Base-by-base conservation (phyloP, 2,888 invertebrate species). In the Ferdinandea cuprea region DNA sequence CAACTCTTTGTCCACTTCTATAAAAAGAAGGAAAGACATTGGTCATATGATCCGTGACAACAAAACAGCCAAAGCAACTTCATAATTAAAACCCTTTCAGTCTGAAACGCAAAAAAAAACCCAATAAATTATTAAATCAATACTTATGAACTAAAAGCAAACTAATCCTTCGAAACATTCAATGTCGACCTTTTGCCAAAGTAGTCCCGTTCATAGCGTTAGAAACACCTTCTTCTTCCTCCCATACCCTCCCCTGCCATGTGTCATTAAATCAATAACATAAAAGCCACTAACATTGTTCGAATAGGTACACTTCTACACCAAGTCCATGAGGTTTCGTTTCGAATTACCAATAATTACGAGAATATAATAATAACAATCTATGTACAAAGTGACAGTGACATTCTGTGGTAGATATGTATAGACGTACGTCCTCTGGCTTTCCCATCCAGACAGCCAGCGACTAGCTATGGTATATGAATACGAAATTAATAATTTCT, bases 401-500 rank as follows among this genome's bases (percentile, higher is more conserved):
- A 15, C 40, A 15, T 6, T 8, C 15, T 40, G 13, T 15, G 40
- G 13, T 40, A 40, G n/a, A 1, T 40, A 40, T 40, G 40, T 40
- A n/a, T n/a, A n/a, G n/a, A n/a, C n/a, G n/a, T n/a, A n/a, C n/a
- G n/a, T n/a, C n/a, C n/a, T 40, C 40, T 40, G n/a, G 15, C 40
- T 40, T 40, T 15, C 40, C 40, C 40, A 40, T 7, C 40, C 1
- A 15, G n/a, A n/a, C n/a, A 35, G 11, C 4, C 3, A 3, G 25
- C 25, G 25, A 5, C 3, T 25, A 13, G 15, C 5, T 2, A 13
- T 40, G 15, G 13, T 40, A n/a, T 40, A 46, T 46, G 44, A 46
- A 46, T 46, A 46, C 21, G 4, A n/a, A 44, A 44, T 44, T 44
- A n/a, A 19, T 7, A 40, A 40, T 7, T 13, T 32, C 28, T 66